Base-by-base conservation (phyloP, 1,140 invertebrate genomes). In the Aphidius ervi region DNA sequence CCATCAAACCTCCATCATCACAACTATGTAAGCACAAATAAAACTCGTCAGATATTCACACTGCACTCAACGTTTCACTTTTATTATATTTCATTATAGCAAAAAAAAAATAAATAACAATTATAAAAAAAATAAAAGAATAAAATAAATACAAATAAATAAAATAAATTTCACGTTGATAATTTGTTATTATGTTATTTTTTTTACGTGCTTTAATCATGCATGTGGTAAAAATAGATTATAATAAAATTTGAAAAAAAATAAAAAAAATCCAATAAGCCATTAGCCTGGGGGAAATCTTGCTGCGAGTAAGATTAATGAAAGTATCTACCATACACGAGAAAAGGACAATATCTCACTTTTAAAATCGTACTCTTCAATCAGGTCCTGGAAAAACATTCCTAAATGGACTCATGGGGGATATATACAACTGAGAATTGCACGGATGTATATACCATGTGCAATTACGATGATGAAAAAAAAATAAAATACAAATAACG, bases 361-460 rank as follows among this genome's bases (percentile, higher is more conserved):
- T 61, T 56, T 9, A 20, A 40, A 58, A 58, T 63, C 47, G 47
- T 43, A 20, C 62, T 59, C 62, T 60, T 60, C 58, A 63, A 59
- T 64, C 63, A 64, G 43, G 46, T 45, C 31, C 37, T 31, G 23
- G 40, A 46, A 46, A 39, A 10, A 37, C 40, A 52, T 6, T 41
- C 37, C 49, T 42, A 59, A 55, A 59, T 61, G 49, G 56, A 46
- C 63, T 56, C 59, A 16, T 31, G 7, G 52, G 59, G 63, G 59
- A 64, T 39, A 41, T 47, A 16, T 61, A 46, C 48, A 37, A 52
- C 23, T 31, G 23, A 39, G 49, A 37, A 23, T 37, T 39, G 40
- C 23, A 45, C 49, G 46, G 46, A 61, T 61, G 49, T 56, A 46
- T 45, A 42, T 52, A 9, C 59, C 23, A 58, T 39, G 53, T 46